These are phyloP conservation scores for Lydus trimaculatus DNA, from an alignment of 2,888 invertebrate genomes.

Conservation along the genomic window DNA sequence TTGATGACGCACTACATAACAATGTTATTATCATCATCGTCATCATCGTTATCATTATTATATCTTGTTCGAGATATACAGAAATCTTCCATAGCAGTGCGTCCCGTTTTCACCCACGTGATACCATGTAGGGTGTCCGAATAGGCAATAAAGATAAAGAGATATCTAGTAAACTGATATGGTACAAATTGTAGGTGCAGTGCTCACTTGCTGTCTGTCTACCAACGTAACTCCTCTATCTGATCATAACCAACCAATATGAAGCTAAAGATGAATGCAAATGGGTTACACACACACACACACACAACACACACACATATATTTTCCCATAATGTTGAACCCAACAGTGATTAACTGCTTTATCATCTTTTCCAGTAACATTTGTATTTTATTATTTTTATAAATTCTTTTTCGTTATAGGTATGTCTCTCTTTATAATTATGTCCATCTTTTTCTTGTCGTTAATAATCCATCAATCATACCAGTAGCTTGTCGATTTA, in stretches of 20 bases:
- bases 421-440: too few species aligned
- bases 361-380: neutral
- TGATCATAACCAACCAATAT: constrained; percentile 53
- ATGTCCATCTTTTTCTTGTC: neutral
- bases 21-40: constrained; percentile 28
- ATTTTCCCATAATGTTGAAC: neutral
- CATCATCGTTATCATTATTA: neutral
- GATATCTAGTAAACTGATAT: constrained; percentile 59
- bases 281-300: neutral
- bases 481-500: neutral
- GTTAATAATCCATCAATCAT: constrained; percentile 5
- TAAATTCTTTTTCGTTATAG: too few species aligned
- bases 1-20: constrained; percentile 33
- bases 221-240: constrained; percentile 53
- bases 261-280: constrained; percentile 28
- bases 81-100: constrained; percentile 38
- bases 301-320: neutral
- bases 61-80: neutral
- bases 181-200: constrained; percentile 59
- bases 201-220: constrained; percentile 39
- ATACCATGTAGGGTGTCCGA: constrained; percentile 54
- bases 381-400: neutral
- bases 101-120: constrained; percentile 47
- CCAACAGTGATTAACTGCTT: neutral
- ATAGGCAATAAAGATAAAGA: constrained; percentile 55